These are phyloP conservation scores for Scaptomyza pallida DNA, from an alignment of 1,140 invertebrate genomes.

Conservation along the genomic window DNA sequence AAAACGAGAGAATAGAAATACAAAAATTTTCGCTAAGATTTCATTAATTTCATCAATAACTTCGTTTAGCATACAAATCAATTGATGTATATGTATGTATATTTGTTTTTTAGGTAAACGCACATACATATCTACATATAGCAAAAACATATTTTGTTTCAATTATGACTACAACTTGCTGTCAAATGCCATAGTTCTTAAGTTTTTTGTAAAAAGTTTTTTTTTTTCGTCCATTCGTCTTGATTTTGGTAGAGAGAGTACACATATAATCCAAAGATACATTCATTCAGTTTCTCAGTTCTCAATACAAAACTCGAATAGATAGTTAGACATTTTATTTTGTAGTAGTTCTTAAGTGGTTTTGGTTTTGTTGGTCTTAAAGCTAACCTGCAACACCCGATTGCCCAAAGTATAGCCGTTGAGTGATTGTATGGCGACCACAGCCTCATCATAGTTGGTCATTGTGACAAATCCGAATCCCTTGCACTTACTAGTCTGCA, in stretches of 20 bases:
- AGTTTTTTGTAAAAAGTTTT: slow-evolving; percentile 1
- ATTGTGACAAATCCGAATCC: slow-evolving; percentile 97
- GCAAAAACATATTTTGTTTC: slow-evolving; percentile 9
- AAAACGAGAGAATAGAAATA: slow-evolving; percentile 46
- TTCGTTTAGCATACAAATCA: slow-evolving; percentile 67
- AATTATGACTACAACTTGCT: slow-evolving; percentile 67
- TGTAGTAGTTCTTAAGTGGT: slow-evolving; percentile 63
- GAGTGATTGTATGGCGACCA: slow-evolving; percentile 94
- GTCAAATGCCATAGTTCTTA: slow-evolving; percentile 37
- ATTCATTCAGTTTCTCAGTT: slow-evolving; percentile 15
- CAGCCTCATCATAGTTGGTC: slow-evolving; percentile 96
- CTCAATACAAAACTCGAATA: slow-evolving; percentile 14
- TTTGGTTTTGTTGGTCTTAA: slow-evolving; percentile 92
- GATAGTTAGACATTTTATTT: not conserved
- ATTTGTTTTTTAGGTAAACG: slow-evolving; percentile 8
- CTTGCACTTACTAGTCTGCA: slow-evolving; percentile 96
- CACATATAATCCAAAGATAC: slow-evolving; percentile 7
- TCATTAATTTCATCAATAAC: slow-evolving; percentile 61
- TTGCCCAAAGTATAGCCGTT: slow-evolving; percentile 95
- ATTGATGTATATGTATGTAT: not conserved
- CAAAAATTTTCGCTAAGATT: slow-evolving; percentile 78
- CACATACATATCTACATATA: slow-evolving; percentile 8
- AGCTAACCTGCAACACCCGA: slow-evolving; percentile 95
- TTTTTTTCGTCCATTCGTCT: not conserved
- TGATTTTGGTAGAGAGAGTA: slow-evolving; percentile 9